Base-by-base conservation (phyloP, 2,113 vertebrate species). In the Butorides virescens region DNA sequence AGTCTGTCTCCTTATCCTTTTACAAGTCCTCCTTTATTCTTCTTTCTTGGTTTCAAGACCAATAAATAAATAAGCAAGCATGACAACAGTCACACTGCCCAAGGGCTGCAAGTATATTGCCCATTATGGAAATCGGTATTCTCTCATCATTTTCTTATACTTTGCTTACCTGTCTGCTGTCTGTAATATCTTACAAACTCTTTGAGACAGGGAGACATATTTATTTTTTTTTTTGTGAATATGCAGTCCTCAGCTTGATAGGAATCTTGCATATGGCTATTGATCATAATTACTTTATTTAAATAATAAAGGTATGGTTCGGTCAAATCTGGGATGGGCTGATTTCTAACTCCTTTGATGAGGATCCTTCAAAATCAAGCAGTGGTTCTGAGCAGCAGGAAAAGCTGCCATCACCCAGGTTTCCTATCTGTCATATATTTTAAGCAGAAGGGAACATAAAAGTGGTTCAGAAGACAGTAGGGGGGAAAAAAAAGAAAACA, bases 401-500 rank as follows among this genome's bases (percentile, higher is more conserved):
- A 93, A 90, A 82, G 8, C 13, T 84, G 5, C 10, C 2, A 5
- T 62, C 12, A 53, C 6, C 14, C 36, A 53, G 2, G 18, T 63
- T 92, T 93, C 25, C 13, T 58, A 19, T 30, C 11, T 81, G 20
- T 77, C 19, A 27, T 12, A 66, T 2, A 29, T 70, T 84, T 72
- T 70, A 92, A 52, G 20, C 17, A 86, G 23, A 73, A 84, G 3
- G 20, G 20, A 68, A 68, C 5, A 15, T 11, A 65, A 62, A 85
- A 73, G 11, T 65, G 23, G 12, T 27, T 42, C 26, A 75, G 13
- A 82, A 68, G 44, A 47, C n/a, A 44, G 3, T 27, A 32, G 6
- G 1, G 3, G 8, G 1, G 2, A 0, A 10, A 18, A 16, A 27
- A 4, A n/a, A 5, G 15, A 47, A 32, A 17, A 15, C 5, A 30